Evolutionary conservation across 2,113 vertebrate species (phyloP).

Genomic region (Felis catus): DNA sequence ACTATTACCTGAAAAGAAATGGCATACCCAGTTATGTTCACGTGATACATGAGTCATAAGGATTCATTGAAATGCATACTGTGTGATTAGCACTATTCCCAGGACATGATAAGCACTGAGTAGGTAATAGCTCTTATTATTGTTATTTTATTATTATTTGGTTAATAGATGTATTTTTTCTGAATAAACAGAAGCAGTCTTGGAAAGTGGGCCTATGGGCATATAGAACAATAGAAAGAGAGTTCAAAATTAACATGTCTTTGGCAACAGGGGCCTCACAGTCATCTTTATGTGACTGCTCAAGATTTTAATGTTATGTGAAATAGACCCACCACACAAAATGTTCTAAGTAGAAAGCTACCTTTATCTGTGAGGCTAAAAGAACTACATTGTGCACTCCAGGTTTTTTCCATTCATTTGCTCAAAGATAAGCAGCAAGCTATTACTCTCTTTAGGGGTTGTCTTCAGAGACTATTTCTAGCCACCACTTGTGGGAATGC

Average conservation of each 20-base stretch:
- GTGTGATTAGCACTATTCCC: neutral
- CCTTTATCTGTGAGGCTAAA: conserved; percentile 78
- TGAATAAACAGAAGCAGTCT: neutral
- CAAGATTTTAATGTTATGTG: conserved; percentile 42
- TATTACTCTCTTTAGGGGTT: conserved; percentile 85
- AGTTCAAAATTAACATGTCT: neutral
- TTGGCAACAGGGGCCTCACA: neutral
- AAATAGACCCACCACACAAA: conserved; percentile 64
- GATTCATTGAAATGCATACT: neutral
- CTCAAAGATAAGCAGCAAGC: conserved; percentile 86
- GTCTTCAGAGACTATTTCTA: conserved; percentile 88
- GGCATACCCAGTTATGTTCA: conserved; percentile 47
- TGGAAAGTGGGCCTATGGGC: neutral
- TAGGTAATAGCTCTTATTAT: neutral
- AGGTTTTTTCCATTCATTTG: conserved; percentile 85
- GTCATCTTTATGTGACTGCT: conserved; percentile 30
- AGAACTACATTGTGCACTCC: conserved; percentile 79
- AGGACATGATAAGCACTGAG: neutral
- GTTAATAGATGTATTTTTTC: neutral
- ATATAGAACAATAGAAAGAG: neutral
- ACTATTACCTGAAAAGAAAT: conserved; percentile 72
- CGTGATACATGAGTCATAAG: conserved; percentile 49
- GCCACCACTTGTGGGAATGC: conserved; percentile 85
- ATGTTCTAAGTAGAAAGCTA: conserved; percentile 64
- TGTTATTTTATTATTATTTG: neutral